Evolutionary conservation across 2,888 invertebrate genomes (phyloP).

Genomic region (Pachycephus smyrnensis): DNA sequence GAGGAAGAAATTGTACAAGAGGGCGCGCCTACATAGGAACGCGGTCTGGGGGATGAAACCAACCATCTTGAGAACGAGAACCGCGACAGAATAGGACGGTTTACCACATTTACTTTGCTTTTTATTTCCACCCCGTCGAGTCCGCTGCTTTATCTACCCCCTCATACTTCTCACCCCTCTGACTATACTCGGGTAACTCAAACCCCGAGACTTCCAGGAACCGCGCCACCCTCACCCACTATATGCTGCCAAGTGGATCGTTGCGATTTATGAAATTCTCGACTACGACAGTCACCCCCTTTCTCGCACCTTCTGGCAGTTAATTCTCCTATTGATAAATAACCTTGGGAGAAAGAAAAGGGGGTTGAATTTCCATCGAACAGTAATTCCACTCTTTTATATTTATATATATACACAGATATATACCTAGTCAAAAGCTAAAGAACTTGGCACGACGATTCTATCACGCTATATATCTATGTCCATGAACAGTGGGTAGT

Average conservation of each 20-base stretch:
- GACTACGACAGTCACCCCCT: background rate
- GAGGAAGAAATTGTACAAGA: too few relatives aligned
- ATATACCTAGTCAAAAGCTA: too few relatives aligned
- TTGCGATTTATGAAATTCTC: background rate
- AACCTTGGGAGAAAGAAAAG: background rate
- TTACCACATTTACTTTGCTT: background rate
- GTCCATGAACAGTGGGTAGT: too few relatives aligned
- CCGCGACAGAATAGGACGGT: background rate
- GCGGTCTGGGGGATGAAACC: background rate
- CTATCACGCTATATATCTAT: background rate
- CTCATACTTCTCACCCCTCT: background rate
- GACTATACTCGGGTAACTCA: background rate
- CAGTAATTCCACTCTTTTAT: background rate
- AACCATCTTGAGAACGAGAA: background rate
- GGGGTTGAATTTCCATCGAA: background rate
- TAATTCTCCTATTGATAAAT: background rate
- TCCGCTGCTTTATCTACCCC: background rate
- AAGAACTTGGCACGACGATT: background rate
- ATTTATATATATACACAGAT: background rate
- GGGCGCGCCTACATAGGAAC: too few relatives aligned
- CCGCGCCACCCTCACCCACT: background rate
- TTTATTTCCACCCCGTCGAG: slow-evolving; percentile 2
- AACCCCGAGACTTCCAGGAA: background rate
- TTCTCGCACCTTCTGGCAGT: background rate
- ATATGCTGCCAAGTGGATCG: background rate